A percentile compares a stretch with the other conserved stretches of the same genome.
Evolutionary conservation across 2,113 vertebrate genomes (phyloP).

Genomic region (Rhineura floridana): DNA sequence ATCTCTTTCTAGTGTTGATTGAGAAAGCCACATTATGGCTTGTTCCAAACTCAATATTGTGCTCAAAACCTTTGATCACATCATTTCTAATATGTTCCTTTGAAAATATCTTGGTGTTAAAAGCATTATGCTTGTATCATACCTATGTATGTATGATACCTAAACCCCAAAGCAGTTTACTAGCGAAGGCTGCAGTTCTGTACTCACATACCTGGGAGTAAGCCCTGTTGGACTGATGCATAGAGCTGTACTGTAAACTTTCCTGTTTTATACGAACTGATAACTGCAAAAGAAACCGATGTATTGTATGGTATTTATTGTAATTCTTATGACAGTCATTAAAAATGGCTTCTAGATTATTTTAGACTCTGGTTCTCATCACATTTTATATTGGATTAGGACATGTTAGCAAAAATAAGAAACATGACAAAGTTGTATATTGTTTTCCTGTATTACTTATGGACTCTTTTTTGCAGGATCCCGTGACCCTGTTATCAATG

Average conservation of each 20-base stretch:
- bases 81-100: not conserved
- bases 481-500: not conserved
- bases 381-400: not conserved
- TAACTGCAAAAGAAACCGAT: not conserved
- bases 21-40: not conserved
- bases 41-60: not conserved
- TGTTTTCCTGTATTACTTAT: no score
- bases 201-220: not conserved
- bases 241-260: not conserved
- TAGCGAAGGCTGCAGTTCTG: not conserved
- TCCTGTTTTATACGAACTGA: no score
- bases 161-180: not conserved
- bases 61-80: not conserved
- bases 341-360: not conserved
- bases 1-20: not conserved
- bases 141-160: not conserved
- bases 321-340: not conserved
- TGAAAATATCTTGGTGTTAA: not conserved
- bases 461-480: not conserved
- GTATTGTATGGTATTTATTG: not conserved
- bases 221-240: not conserved
- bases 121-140: not conserved
- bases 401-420: not conserved
- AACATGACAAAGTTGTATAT: no score
- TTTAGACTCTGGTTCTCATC: not conserved